Evolutionary conservation across 2,113 vertebrate species (phyloP).

Genomic region (Penelope pileata): DNA sequence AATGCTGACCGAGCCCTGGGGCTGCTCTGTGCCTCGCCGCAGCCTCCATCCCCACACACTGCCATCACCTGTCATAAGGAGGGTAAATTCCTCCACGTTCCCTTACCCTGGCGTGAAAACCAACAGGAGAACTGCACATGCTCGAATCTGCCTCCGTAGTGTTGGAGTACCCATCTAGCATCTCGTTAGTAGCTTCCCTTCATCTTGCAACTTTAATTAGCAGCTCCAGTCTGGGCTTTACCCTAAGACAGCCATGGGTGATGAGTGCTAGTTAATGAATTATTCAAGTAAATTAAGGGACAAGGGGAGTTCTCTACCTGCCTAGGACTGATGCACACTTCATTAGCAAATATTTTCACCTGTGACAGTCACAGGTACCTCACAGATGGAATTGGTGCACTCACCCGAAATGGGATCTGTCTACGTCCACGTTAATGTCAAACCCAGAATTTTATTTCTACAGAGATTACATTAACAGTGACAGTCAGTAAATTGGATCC

Average conservation of each 20-base stretch:
- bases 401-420: slow-evolving; percentile 7
- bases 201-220: slow-evolving; percentile 62
- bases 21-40: background rate
- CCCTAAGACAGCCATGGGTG: slow-evolving; percentile 47
- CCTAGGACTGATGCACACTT: slow-evolving; percentile 16
- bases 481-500: slow-evolving; percentile 14
- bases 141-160: background rate
- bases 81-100: background rate
- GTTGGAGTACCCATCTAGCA: background rate
- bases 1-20: no score
- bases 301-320: slow-evolving; percentile 35
- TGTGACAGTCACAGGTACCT: slow-evolving; percentile 18
- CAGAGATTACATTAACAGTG: background rate
- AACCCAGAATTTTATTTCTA: background rate
- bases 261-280: slow-evolving; percentile 61
- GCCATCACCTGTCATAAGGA: background rate
- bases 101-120: background rate
- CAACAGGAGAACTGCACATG: background rate
- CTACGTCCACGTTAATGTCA: background rate
- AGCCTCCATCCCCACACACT: background rate
- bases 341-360: slow-evolving; percentile 42
- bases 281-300: slow-evolving; percentile 67
- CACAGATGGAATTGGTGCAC: background rate
- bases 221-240: slow-evolving; percentile 52
- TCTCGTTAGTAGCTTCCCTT: slow-evolving; percentile 57